Evolutionary conservation across 1,140 invertebrate species (phyloP), one percentile per base, ranked within the genome.

Genomic region (Lepidostoma basale): DNA sequence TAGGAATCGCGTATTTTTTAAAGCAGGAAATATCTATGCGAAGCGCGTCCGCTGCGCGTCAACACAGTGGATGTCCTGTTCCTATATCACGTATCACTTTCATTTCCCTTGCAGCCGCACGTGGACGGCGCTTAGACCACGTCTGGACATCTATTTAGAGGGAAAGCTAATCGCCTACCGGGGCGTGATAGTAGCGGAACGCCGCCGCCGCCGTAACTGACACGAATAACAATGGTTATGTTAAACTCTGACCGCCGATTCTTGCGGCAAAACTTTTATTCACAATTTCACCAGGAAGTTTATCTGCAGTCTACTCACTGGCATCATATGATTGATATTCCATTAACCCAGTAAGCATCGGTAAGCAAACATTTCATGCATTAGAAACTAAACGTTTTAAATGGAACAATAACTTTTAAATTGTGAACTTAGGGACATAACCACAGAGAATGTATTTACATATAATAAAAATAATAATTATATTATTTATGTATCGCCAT

Each of bases 221-320:
- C 30, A 5, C 18, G 52, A 56, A 56, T 56, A 56, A 36, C 18
- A 56, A 56, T 36, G 4, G 28, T 33, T 22, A 39, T 39, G 30
- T 30, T 18, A 18, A 56, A 56, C 14, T 56, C 36, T 12, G 30
- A 33, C 52, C 30, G 16, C 44, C 44, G 26, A 49, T 49, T 49
- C 26, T 49, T 28, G 45, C 23, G 22, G 2, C 20, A 30, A 33
- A 49, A 9, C 36, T 36, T 36, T 56, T 36, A 56, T 56, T 30
- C 30, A n/a, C n/a, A 30, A 56, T 56, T 56, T 56, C 52, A 18
- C 52, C 52, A 56, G 52, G 52, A 56, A 36, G 28, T 56, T 36
- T 8, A 1, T 5, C 9, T 45, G 22, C 22, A 10, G 16, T 9
- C 16, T 47, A 23, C 23, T 22, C 10, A 47, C 44, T 36, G n/a